phyloP scores from a whole-genome alignment of 1,140 invertebrate genomes.

The Brachionus angularis region DNA sequence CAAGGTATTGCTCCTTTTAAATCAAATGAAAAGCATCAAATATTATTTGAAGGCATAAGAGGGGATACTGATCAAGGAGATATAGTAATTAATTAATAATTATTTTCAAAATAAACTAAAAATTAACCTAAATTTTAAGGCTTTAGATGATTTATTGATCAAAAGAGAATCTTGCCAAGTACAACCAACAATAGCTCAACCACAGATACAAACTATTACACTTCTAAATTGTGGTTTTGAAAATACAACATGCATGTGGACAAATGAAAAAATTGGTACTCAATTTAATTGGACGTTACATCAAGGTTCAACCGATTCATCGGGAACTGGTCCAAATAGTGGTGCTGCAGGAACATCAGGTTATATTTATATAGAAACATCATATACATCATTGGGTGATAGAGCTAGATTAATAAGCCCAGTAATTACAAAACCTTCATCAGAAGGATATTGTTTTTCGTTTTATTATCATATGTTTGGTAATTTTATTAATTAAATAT shows the following conservation, averaged over 20 bases:
- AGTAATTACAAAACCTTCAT: conserved; percentile 6
- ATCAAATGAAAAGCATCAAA: conserved; percentile 41
- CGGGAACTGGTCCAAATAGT: background rate
- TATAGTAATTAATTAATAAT: conserved; percentile 57
- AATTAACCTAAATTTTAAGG: conserved; percentile 9
- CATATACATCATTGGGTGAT: conserved; percentile 43
- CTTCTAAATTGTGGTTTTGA: conserved; percentile 66
- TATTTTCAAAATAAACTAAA: background rate
- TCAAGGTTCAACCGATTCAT: background rate
- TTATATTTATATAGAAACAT: conserved; percentile 49
- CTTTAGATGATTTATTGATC: conserved; percentile 29
- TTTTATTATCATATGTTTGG: conserved; percentile 49
- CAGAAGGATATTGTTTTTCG: conserved; percentile 36
- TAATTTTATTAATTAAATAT: too few relatives aligned
- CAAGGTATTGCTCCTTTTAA: conserved; percentile 25
- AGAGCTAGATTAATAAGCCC: conserved; percentile 14
- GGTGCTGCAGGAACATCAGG: conserved; percentile 42
- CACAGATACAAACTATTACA: conserved; percentile 16
- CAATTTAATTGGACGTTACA: conserved; percentile 41
- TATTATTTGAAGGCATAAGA: conserved; percentile 61
- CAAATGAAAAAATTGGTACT: background rate
- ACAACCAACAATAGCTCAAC: conserved; percentile 11
- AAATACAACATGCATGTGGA: conserved; percentile 32
- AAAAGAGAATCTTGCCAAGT: conserved; percentile 7
- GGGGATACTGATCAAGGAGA: conserved; percentile 67